Evolutionary conservation across 1,140 invertebrate genomes (phyloP), one percentile per base, ranked within the genome.

Genomic region (Pomacea maculata): DNA sequence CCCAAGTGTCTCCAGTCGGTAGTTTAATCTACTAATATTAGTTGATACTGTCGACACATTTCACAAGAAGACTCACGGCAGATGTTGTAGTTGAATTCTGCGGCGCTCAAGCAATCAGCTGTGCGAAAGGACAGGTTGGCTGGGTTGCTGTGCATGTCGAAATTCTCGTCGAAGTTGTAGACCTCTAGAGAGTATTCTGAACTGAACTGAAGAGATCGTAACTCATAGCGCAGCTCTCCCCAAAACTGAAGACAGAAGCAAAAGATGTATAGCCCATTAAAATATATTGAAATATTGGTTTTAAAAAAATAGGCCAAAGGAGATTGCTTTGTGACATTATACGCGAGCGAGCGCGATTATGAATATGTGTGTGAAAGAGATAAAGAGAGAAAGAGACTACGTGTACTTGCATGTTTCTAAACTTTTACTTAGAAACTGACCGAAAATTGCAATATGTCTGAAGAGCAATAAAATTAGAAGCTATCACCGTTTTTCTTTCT

Each of bases 71-170:
- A 78, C 82, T 80, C 64, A 84, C 85, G 75, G 79, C 85, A 86
- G 17, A 82, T 17, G 52, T 78, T 72, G 70, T 86, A 86, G 65
- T 84, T 82, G 75, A 81, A 83, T 11, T 83, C 72, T 6, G 85
- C 84, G 25, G 82, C 80, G 11, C 79, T 74, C 11, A 86, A 77
- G 55, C 85, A 86, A 29, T 45, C 63, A n/a, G 75, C 54, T 0
- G 81, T 79, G 52, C 34, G 29, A 64, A 79, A 82, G 52, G 72
- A 64, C 45, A 79, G 11, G 64, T 67, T 76, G 10, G 63, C 78
- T 5, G 52, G 72, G 10, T 64, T 29, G 45, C 81, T 80, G 65
- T 77, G 57, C 10, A 29, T 74, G 21, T 63, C 6, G 67, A 82
- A 79, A 45, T 64, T 61, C 45, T 71, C 64, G 65, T 82, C 81